These are phyloP conservation scores for Octodon degus DNA, from an alignment of 2,113 vertebrate species.

Conservation along the genomic window DNA sequence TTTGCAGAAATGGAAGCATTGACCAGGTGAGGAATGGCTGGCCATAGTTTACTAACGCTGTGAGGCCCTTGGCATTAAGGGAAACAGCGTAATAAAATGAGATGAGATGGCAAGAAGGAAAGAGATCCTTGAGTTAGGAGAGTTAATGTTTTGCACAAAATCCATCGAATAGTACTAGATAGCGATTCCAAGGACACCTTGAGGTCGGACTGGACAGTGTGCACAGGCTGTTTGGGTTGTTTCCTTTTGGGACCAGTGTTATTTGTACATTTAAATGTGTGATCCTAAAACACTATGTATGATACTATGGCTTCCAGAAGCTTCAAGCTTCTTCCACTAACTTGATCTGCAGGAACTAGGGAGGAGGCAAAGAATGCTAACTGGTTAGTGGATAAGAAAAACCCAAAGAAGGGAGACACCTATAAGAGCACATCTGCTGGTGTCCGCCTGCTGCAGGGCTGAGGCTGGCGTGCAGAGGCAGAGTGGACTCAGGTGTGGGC, in stretches of 20 bases:
- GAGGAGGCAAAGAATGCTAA: background rate
- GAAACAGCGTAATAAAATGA: background rate
- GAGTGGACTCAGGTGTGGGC: background rate
- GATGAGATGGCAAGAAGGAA: background rate
- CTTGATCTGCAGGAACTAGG: background rate
- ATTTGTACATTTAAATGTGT: background rate
- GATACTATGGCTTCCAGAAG: background rate
- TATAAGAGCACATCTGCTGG: background rate
- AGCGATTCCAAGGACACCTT: background rate
- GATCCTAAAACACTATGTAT: background rate
- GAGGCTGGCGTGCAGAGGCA: too few relatives aligned
- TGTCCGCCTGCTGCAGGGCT: rapidly evolving
- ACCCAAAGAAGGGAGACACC: background rate
- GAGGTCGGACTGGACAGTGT: too few relatives aligned
- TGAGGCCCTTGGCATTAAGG: background rate
- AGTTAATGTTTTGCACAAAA: background rate
- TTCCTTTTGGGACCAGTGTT: too few relatives aligned
- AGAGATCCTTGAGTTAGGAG: background rate
- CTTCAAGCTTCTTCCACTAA: background rate
- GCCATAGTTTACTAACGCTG: rapidly evolving
- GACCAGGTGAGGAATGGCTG: background rate
- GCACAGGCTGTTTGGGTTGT: background rate
- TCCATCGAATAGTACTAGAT: background rate
- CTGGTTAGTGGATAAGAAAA: background rate
- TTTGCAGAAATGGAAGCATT: too few relatives aligned